Base-by-base conservation (phyloP, 2,113 vertebrate species). In the Poeciliopsis prolifica region DNA sequence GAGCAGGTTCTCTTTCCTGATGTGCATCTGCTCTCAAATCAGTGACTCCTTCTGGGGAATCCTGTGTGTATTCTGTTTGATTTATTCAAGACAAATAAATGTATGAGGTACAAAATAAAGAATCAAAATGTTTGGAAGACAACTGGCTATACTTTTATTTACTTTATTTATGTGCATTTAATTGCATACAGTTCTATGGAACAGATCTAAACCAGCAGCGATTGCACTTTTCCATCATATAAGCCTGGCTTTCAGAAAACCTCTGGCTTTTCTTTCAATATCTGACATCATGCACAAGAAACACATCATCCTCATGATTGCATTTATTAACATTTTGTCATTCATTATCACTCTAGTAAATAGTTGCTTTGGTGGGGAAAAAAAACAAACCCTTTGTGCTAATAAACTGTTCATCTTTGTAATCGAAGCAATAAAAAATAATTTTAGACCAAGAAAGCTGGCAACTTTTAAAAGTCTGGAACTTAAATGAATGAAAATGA, bases 1-100 rank as follows among this genome's bases (percentile, higher is more conserved):
- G 78, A 81, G 83, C 81, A 76, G 76, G 72, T 79, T 84, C 31
- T 81, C 28, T 66, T 70, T 68, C 30, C 58, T 73, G 71, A 68
- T 87, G 44, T 62, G 66, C 69, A 74, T 79, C 44, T 75, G 65
- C 31, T 61, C 72, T 77, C 61, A 67, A 8, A 62, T 6, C 22
- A 6, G 31, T n/a, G 26, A 65, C 42, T 42, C 5, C 19, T 65
- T n/a, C 33, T 40, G 24, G 35, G n/a, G 13, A 40, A 42, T 40
- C 42, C 30, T 58, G 51, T 2, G 22, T 58, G 22, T n/a, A 28
- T 42, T n/a, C 22, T 24, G 22, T 22, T 63, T 63, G 30, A 63
- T 33, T 58, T 58, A n/a, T 58, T 58, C 17, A 3, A 10, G 5
- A 9, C 13, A 31, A 63, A 19, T 31, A 31, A 63, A 19, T 31